Percentiles rank a stretch among this genome's conserved stretches.
phyloP scores from a whole-genome alignment of 2,113 vertebrate genomes.

The Prietella phreatophila region DNA sequence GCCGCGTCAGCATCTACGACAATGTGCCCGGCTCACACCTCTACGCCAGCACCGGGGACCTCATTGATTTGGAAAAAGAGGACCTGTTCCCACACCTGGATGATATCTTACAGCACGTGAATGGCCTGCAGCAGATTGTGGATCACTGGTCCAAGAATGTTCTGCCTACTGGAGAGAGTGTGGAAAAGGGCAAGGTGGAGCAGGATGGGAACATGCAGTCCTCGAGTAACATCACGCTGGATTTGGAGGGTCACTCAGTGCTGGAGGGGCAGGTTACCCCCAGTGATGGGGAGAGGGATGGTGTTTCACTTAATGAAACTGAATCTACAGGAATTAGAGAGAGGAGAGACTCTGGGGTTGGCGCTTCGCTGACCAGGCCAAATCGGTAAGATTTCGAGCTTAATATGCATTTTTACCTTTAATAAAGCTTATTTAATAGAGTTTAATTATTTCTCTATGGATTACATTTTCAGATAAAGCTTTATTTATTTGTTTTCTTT shows the following conservation, averaged over 20 bases:
- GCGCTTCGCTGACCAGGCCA: constrained; percentile 90
- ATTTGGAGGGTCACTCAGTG: constrained; percentile 89
- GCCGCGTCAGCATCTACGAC: constrained; percentile 82
- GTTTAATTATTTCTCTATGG: background rate
- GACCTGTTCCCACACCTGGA: constrained; percentile 86
- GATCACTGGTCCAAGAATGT: constrained; percentile 88
- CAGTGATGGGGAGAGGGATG: constrained; percentile 83
- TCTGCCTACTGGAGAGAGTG: constrained; percentile 75
- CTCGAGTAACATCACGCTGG: constrained; percentile 80
- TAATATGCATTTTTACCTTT: background rate
- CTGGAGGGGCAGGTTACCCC: constrained; percentile 83
- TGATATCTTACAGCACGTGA: constrained; percentile 91
- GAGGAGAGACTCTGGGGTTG: constrained; percentile 92
- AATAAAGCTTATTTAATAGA: background rate
- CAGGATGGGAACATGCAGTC: constrained; percentile 65
- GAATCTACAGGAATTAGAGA: constrained; percentile 82
- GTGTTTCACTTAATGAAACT: constrained; percentile 80
- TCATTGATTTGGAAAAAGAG: constrained; percentile 89
- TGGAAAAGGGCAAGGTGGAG: constrained; percentile 63
- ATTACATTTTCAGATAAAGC: no score
- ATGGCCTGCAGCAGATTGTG: constrained; percentile 87
- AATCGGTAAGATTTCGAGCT: constrained; percentile 76
- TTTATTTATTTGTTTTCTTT: background rate
- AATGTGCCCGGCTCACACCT: constrained; percentile 93
- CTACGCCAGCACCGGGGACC: constrained; percentile 93